phyloP scores from a whole-genome alignment of 2,113 vertebrate genomes.

The Carlito syrichta region DNA sequence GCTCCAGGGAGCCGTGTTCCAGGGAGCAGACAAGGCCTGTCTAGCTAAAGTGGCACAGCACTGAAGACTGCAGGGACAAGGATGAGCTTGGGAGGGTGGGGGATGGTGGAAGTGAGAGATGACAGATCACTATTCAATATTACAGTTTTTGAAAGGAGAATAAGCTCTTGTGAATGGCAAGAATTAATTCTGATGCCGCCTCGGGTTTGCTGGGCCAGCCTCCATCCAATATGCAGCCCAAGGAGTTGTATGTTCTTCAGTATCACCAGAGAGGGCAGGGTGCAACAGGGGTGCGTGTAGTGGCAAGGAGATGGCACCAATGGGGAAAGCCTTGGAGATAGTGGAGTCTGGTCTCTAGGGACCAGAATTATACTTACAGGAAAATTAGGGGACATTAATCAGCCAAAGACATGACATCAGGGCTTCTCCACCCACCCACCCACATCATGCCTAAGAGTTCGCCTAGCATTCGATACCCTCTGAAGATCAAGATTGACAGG shows the following conservation, averaged over 20 bases:
- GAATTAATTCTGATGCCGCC: not conserved
- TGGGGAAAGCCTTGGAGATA: not conserved
- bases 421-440: not conserved
- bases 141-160: not conserved
- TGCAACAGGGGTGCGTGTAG: too few relatives aligned
- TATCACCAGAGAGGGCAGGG: not conserved
- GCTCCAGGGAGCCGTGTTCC: not conserved
- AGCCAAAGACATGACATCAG: not conserved
- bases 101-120: not conserved
- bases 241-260: not conserved
- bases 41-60: not conserved
- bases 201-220: not conserved
- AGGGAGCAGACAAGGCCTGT: not conserved
- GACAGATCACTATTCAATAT: not conserved
- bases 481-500: not conserved
- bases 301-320: rapidly evolving
- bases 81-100: not conserved
- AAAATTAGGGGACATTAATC: not conserved
- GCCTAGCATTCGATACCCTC: not conserved
- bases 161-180: not conserved
- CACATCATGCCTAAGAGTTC: not conserved
- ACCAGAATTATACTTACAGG: not conserved
- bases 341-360: not conserved
- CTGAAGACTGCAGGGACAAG: not conserved
- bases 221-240: not conserved